Percentiles rank a stretch among this genome's conserved stretches.
Conservation (phyloP, 2,888 invertebrate genomes). For the Stenodema calcarata region DNA sequence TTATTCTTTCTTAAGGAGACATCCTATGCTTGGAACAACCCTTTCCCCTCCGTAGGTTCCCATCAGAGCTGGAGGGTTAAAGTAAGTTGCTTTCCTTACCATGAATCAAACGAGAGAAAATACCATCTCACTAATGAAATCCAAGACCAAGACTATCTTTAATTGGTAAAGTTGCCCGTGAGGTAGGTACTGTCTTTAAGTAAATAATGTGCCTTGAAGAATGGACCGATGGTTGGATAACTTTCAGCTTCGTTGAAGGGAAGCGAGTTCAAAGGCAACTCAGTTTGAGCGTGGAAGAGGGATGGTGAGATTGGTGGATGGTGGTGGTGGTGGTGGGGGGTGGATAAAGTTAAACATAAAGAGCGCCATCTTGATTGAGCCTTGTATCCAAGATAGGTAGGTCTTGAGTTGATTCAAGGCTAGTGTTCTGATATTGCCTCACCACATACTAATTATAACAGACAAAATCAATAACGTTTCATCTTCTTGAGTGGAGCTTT, state of each 20-base stretch:
- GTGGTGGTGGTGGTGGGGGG: too few species aligned
- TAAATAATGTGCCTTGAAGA: slow-evolving; percentile 38
- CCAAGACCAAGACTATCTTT: slow-evolving; percentile 24
- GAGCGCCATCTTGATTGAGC: slow-evolving; percentile 47
- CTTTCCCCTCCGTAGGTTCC: background rate
- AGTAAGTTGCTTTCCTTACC: background rate
- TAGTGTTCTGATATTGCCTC: slow-evolving; percentile 30
- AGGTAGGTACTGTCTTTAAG: slow-evolving; percentile 29
- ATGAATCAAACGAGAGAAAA: background rate
- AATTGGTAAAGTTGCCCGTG: slow-evolving; percentile 30
- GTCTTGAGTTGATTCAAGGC: slow-evolving; percentile 12
- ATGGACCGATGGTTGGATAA: slow-evolving; percentile 42
- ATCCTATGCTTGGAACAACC: background rate
- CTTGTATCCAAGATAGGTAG: slow-evolving; percentile 40
- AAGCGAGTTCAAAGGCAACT: slow-evolving; percentile 32
- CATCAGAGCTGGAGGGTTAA: background rate
- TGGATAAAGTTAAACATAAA: slow-evolving; percentile 43
- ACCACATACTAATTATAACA: slow-evolving; percentile 35
- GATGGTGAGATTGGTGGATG: slow-evolving; percentile 3
- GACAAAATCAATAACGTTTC: slow-evolving; percentile 30
- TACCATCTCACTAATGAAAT: slow-evolving; percentile 32
- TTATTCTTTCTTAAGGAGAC: background rate
- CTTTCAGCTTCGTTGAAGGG: slow-evolving; percentile 8
- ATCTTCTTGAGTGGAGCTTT: background rate
- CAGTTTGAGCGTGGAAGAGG: slow-evolving; percentile 18